Base-by-base conservation (phyloP, 2,888 invertebrate species). In the Plebejus argus region DNA sequence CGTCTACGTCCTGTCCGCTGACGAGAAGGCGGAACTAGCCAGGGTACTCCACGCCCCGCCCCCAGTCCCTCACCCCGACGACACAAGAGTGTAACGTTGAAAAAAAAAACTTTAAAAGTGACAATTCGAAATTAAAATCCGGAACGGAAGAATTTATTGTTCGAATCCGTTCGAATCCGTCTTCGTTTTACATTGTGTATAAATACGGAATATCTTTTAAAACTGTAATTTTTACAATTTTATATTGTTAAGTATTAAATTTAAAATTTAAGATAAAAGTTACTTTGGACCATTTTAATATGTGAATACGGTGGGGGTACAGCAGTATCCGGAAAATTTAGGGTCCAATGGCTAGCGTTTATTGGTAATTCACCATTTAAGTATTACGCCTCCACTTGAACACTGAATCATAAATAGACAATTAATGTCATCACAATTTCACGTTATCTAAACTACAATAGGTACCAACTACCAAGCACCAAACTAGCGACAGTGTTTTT, bases 1-100 rank as follows among this genome's bases (percentile, higher is more conserved):
- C 0, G 96, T 96, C 75, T 96, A 96, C 86, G 96, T 96, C 23
- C 95, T 96, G 82, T 95, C 96, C 23, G 95, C 96, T 4, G 94
- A 95, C 80, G 96, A 96, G 83, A 96, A 96, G 83, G 95, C 94
- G 20, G 95, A 94, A 83, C 86, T 94, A 15, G 94, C 93, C 7
- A 88, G 90, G 79, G 94, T 91, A 0, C 81, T 94, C 28, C 91
- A 92, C 80, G 87, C 87, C 0, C 91, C 92, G 0, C 86, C 88
- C 2, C 89, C 90, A 0, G 83, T 89, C 6, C 87, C 85, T 35
- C 88, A 90, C 20, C 84, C 85, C 71, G 82, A 82, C 70, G 82
- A 81, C 82, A 83, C 90, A 18, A 91, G 90, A 85, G 87, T 81
- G 23, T 81, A 78, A 70, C 70, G 35, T 70, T n/a, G 18, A 15